phyloP scores from a whole-genome alignment of 2,797 vertebrate species.

The Diplodus puntazzo region DNA sequence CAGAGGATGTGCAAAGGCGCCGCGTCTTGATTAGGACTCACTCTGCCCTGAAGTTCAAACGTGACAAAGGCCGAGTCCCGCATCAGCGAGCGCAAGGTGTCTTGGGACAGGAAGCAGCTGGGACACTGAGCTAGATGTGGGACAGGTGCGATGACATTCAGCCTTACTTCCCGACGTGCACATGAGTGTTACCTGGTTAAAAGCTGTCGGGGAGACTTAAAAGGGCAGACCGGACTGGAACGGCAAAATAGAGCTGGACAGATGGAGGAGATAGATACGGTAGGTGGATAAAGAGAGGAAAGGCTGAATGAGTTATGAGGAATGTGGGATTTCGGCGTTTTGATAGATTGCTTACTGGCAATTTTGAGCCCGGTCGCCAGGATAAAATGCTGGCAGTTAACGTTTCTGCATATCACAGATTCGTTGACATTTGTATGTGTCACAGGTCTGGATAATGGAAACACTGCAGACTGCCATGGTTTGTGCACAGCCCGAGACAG shows the following conservation, averaged over 20 bases:
- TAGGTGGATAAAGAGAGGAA: not conserved
- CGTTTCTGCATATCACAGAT: too few relatives aligned
- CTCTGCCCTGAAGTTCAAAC: conserved; percentile 43
- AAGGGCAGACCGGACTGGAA: conserved; percentile 3
- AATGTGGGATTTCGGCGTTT: not conserved
- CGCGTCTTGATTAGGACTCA: conserved; percentile 43
- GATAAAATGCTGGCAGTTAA: too few relatives aligned
- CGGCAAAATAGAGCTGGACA: not conserved
- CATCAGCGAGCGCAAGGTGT: not conserved
- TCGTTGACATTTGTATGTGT: too few relatives aligned
- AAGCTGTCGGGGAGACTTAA: conserved; percentile 5
- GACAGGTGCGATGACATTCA: conserved; percentile 45
- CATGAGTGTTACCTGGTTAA: conserved; percentile 12
- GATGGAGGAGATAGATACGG: not conserved
- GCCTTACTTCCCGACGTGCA: not conserved
- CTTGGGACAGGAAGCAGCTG: not conserved
- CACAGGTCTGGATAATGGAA: too few relatives aligned
- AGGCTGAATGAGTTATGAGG: not conserved
- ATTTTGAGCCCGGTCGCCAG: not conserved
- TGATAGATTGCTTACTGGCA: not conserved
- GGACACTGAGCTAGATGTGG: conserved; percentile 14
- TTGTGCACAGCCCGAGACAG: too few relatives aligned
- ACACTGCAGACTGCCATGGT: too few relatives aligned
- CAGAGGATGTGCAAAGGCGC: conserved; percentile 27
- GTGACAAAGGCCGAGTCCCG: conserved; percentile 13